phyloP scores from a whole-genome alignment of 2,113 vertebrate species.

The Forbesichthys agassizii region DNA sequence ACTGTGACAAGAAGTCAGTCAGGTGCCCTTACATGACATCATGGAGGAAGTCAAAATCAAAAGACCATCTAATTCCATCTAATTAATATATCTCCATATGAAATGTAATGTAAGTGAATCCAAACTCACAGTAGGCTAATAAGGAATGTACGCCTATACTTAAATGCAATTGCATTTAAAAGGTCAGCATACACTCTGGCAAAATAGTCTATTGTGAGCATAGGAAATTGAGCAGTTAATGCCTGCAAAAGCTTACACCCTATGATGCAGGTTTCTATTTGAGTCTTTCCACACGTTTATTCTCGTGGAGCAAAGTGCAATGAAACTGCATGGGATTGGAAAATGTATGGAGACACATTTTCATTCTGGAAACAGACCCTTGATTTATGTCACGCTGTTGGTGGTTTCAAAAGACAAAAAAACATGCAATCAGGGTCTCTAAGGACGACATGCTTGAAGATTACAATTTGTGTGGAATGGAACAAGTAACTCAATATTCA shows the following conservation, averaged over 20 bases:
- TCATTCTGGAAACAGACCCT: constrained; percentile 24
- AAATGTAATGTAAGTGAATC: too few species aligned
- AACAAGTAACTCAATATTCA: too few species aligned
- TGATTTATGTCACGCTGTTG: constrained; percentile 17
- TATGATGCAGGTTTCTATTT: constrained; percentile 9
- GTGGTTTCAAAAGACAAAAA: constrained; percentile 13
- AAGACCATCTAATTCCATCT: neutral
- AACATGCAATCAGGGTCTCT: constrained; percentile 7
- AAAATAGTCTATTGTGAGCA: neutral
- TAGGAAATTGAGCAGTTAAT: constrained; percentile 4
- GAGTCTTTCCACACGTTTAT: constrained; percentile 13
- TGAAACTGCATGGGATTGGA: constrained; percentile 13
- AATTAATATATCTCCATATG: too few species aligned
- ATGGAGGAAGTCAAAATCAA: constrained; percentile 14
- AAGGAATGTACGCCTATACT: too few species aligned
- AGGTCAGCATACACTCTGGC: neutral
- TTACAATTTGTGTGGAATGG: too few species aligned
- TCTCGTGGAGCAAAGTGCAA: constrained; percentile 16
- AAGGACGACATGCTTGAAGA: too few species aligned
- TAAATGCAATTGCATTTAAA: neutral
- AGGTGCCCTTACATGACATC: constrained; percentile 31
- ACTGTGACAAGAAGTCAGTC: constrained; percentile 25
- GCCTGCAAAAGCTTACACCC: constrained; percentile 23
- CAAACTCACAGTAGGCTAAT: too few species aligned
- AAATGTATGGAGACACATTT: constrained; percentile 5